Base-by-base conservation (phyloP, 53 echinoderm and acorn worm genomes). In the Crossaster papposus region DNA sequence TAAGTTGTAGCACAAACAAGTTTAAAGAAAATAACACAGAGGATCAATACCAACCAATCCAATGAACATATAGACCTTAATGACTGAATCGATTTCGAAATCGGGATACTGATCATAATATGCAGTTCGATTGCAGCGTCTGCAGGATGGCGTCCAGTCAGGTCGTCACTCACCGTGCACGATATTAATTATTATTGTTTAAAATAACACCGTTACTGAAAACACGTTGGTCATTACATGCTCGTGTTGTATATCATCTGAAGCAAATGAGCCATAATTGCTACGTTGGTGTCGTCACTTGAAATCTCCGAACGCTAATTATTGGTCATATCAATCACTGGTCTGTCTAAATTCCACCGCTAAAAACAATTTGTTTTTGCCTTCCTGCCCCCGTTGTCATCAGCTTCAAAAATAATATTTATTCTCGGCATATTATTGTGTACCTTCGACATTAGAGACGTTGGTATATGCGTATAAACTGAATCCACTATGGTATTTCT, bases 281-380 rank as follows among this genome's bases (percentile, higher is more conserved):
- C 54, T 30, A 18, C 55, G 1, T 30, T n/a, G 8, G 8, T 83
- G 65, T 83, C 83, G 29, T 38, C 83, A 83, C 65, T 44, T 17
- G 83, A 65, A 83, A 83, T 68, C 14, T 6, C 7, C 2, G 44
- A 65, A 37, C 65, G 28, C 36, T 50, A 24, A 38, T 68, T 65
- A 68, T 83, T 83, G 70, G 70, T n/a, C 38, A 4, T 44, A 38
- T 83, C 83, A 83, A n/a, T 83, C 83, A 83, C 33, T 81, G 15
- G 63, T 62, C 55, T 58, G 51, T 55, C 32, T 81, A 10, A 36
- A 8, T 55, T 22, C 55, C 44, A 28, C 83, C 83, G 68, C 83
- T 65, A 24, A 64, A 4, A 23, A 83, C 36, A 65, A 83, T 37
- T 83, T 38, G 37, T 83, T 83, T 68, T 37, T 68, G 7, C 78